A percentile compares a stretch with the other conserved stretches of the same genome.
phyloP scores from a whole-genome alignment of 1,140 invertebrate genomes.

The Pseudomyrmex dendroicus region DNA sequence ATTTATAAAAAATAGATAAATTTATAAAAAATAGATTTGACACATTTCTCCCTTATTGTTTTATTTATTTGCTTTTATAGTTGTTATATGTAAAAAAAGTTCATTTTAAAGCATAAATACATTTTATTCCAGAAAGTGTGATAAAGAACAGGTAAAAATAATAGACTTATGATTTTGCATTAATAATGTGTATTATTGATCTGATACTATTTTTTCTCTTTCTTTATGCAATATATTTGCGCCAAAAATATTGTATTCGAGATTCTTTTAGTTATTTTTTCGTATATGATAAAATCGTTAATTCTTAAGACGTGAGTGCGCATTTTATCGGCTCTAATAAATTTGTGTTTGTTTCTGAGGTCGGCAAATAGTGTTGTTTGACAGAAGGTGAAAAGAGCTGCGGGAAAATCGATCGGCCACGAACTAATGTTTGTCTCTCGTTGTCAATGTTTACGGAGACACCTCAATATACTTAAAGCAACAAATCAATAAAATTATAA shows the following conservation, averaged over 20 bases:
- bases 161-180: no score
- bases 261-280: neutral
- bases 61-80: no score
- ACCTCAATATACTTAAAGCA: neutral
- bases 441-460: slow-evolving; percentile 30
- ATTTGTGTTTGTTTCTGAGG: slow-evolving; percentile 34
- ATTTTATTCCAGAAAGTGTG: no score
- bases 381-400: neutral
- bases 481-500: slow-evolving; percentile 1
- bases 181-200: no score
- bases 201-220: no score
- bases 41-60: no score
- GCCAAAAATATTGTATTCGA: neutral
- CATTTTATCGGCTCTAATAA: slow-evolving; percentile 17
- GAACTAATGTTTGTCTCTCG: slow-evolving; percentile 49
- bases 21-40: no score
- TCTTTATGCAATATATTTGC: neutral
- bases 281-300: no score
- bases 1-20: no score
- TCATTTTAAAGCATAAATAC: no score
- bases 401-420: slow-evolving; percentile 39
- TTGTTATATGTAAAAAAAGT: no score
- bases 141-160: no score
- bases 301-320: neutral
- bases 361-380: neutral